Conservation (phyloP, 1,140 invertebrate genomes). For the Psilanteris sp. region DNA sequence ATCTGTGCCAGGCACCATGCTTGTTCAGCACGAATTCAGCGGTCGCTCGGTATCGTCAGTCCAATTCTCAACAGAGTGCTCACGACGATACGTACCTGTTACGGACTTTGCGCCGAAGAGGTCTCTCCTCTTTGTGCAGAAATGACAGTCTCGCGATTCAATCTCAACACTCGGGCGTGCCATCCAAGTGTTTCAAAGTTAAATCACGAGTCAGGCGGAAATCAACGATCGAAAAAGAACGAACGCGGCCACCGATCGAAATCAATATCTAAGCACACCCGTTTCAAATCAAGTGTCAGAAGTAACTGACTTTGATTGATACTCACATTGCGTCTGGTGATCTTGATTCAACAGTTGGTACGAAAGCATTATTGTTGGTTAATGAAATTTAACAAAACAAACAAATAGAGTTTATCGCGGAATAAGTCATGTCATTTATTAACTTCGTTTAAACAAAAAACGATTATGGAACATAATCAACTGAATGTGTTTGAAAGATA, state of each 20-base stretch:
- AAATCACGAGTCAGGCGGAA: constrained; percentile 26
- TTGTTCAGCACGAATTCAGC: constrained; percentile 33
- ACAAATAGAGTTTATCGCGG: too few relatives aligned
- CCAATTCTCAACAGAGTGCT: neutral
- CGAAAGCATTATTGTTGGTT: constrained; percentile 5
- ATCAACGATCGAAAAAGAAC: constrained; percentile 1
- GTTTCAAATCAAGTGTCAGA: constrained; percentile 40
- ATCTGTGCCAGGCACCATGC: constrained; percentile 35
- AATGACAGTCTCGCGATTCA: constrained; percentile 53
- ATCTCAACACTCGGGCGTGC: constrained; percentile 45
- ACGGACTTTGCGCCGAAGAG: constrained; percentile 26
- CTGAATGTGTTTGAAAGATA: too few relatives aligned
- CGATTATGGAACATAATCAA: constrained; percentile 12
- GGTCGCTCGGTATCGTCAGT: constrained; percentile 3
- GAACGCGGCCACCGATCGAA: constrained; percentile 23
- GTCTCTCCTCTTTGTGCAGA: constrained; percentile 54
- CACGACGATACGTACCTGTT: constrained; percentile 45
- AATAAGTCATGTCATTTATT: constrained; percentile 1
- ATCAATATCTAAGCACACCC: constrained; percentile 56
- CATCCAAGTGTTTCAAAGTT: constrained; percentile 20
- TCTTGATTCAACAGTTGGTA: constrained; percentile 29
- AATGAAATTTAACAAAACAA: too few relatives aligned
- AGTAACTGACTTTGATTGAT: constrained; percentile 59
- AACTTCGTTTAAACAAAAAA: constrained; percentile 8
- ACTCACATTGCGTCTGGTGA: constrained; percentile 20